Evolutionary conservation across 2,797 vertebrate species (phyloP), one percentile per base, ranked within the genome.

Genomic region (Microctenopoma stevenorrisi): DNA sequence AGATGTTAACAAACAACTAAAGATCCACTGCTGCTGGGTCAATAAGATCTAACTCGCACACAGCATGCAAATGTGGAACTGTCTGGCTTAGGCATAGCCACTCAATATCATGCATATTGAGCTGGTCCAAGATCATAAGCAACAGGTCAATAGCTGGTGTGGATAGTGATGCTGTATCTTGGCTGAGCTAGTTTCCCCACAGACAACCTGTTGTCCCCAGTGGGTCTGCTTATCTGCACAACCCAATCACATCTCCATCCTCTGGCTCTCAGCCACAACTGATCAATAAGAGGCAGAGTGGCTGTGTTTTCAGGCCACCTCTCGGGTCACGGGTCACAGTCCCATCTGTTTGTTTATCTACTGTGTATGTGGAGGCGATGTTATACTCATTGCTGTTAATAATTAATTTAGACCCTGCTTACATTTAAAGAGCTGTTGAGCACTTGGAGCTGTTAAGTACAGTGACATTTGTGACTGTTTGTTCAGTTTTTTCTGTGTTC

Each of bases 1-100:
- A 94, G 84, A 86, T 93, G 91, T 91, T 93, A 93, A 91, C 89
- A 94, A 94, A 94, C 91, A 93, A 90, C 91, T 88, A 92, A 92
- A 93, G 89, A 93, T 94, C 88, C 88, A 92, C 89, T 92, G 86
- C 85, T 64, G 72, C 72, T 54, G 61, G 88, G 90, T 95, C 93
- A 89, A 94, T 94, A 92, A 72, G 18, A 85, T 63, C 59, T 68
- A 82, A 82, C 85, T 85, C 81, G 72, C 83, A 60, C 73, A 59
- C 80, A 46, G 94, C 91, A 94, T 93, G 92, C 90, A 93, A 93
- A 94, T 94, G 90, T 78, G 81, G 86, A 85, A 43, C 72, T 76
- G 86, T 90, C 87, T 87, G 84, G 80, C 78, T 86, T 61, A 47
- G 44, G 76, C 74, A 70, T 53, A 74, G 74, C 82, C 80, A 90